Evolutionary conservation across 2,113 vertebrate species (phyloP).

Genomic region (Herpetotheres cachinnans): DNA sequence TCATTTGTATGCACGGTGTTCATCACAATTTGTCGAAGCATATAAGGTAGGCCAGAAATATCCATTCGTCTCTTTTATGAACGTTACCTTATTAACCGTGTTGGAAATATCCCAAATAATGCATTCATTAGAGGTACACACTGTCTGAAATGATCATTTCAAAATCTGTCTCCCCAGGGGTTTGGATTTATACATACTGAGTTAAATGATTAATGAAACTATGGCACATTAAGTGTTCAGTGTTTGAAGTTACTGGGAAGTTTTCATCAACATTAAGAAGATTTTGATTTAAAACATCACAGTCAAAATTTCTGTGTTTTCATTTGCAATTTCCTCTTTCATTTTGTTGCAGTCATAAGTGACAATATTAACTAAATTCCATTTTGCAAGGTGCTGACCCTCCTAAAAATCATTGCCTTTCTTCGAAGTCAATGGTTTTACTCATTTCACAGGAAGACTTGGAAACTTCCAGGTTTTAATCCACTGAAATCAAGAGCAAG

Average conservation of each 20-base stretch:
- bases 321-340: conserved; percentile 12
- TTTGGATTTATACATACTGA: conserved; percentile 43
- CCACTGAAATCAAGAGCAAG: background rate
- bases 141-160: conserved; percentile 38
- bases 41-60: conserved; percentile 9
- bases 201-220: conserved; percentile 48
- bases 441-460: background rate
- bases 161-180: conserved; percentile 28
- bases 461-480: background rate
- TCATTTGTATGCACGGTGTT: background rate
- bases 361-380: background rate
- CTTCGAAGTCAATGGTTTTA: background rate
- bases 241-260: background rate
- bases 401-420: background rate
- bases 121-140: conserved; percentile 41
- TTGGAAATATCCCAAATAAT: conserved; percentile 61
- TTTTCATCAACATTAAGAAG: conserved; percentile 26
- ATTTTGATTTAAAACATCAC: background rate
- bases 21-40: conserved; percentile 3
- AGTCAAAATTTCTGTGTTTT: background rate
- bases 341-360: background rate
- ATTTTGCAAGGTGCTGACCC: background rate
- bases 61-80: conserved; percentile 41
- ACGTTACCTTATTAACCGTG: conserved; percentile 49
- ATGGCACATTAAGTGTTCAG: background rate